phyloP scores from a whole-genome alignment of 2,888 invertebrate genomes.

The Lasioglossum marginatum region DNA sequence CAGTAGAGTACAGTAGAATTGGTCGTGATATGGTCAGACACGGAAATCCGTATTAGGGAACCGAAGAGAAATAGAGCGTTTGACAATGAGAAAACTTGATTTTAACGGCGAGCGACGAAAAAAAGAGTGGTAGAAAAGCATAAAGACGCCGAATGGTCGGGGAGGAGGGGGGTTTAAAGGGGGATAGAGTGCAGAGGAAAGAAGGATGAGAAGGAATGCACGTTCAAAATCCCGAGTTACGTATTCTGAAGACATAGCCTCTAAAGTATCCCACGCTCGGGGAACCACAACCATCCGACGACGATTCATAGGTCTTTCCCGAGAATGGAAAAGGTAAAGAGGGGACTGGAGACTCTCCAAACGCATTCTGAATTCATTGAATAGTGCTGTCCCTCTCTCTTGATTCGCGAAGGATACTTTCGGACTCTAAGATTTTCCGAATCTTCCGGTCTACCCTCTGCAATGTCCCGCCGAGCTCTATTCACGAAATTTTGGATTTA shows the following conservation, averaged over 20 bases:
- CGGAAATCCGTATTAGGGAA: not conserved
- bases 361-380: slow-evolving; percentile 76
- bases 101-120: slow-evolving; percentile 59
- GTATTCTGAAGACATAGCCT: slow-evolving; percentile 80
- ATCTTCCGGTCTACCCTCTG: slow-evolving; percentile 4
- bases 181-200: slow-evolving; percentile 39
- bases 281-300: slow-evolving; percentile 77
- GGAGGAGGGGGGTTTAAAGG: not conserved
- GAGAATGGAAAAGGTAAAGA: slow-evolving; percentile 68
- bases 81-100: slow-evolving; percentile 56
- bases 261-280: slow-evolving; percentile 76
- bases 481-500: not conserved
- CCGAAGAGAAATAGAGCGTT: slow-evolving; percentile 11
- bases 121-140: slow-evolving; percentile 26
- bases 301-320: slow-evolving; percentile 79
- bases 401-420: slow-evolving; percentile 55
- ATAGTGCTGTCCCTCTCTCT: slow-evolving; percentile 53
- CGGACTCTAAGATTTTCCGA: slow-evolving; percentile 53
- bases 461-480: not conserved
- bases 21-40: slow-evolving; percentile 6
- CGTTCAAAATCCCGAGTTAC: slow-evolving; percentile 79
- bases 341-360: slow-evolving; percentile 72
- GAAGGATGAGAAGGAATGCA: slow-evolving; percentile 66
- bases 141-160: slow-evolving; percentile 21
- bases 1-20: not conserved